Evolutionary conservation across 2,888 invertebrate genomes (phyloP), one percentile per base, ranked within the genome.

Genomic region (Nineta flava): DNA sequence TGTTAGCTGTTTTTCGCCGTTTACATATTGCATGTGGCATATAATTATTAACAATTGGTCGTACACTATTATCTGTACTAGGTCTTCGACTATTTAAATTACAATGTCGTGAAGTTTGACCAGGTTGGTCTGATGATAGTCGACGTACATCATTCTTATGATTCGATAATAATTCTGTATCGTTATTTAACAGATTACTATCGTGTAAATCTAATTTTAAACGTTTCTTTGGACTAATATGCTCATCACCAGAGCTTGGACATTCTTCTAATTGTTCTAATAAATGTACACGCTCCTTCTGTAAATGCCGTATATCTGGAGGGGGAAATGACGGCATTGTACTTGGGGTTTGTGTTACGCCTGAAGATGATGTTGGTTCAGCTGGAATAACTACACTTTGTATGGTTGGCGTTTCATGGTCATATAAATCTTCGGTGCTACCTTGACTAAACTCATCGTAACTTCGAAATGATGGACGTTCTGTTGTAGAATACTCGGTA

Each of bases 381-480:
- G 73, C 55, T 68, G 71, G 74, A 49, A 73, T 74, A 17, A 74
- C 76, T 34, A 65, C 67, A 48, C 73, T 77, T 58, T 73, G 76
- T 51, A 75, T 62, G 46, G 58, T 55, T 48, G 57, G 58, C 52
- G 51, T 57, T 47, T 61, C 64, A 46, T 65, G 65, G 48, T 66
- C 51, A 12, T 51, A 50, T 46, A 65, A 66, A 51, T 86, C 83
- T 55, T 81, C 82, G 60, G 72, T 75, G 53, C 78, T 78, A 59
- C 85, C 72, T 67, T 79, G 77, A 67, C 84, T 75, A 71, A 81
- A 81, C 69, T 90, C 78, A 60, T 84, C 83, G 61, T 77, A 78
- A 61, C 73, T 78, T 51, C 80, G 77, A 64, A 75, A 73, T 26
- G 26, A 26, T 57, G 76, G 68, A 57, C 76, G 68, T 13, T 74